Conservation (phyloP, 2,888 invertebrate species). For the Lucinisca nassula region DNA sequence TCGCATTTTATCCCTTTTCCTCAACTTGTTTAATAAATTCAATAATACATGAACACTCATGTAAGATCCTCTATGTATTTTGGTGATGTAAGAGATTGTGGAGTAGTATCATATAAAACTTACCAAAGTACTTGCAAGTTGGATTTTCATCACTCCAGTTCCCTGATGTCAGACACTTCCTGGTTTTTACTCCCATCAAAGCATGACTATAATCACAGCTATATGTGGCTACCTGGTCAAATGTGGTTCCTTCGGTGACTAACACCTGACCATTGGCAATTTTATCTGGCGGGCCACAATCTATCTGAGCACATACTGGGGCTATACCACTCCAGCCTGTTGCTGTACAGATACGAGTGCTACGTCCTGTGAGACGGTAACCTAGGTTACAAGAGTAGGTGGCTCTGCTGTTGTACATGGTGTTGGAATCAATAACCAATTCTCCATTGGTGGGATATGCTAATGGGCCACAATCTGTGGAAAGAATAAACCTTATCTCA, state of each 20-base stretch:
- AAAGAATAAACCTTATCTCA: background rate
- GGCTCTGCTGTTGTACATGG: conserved; percentile 27
- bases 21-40: too few species aligned
- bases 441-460: conserved; percentile 6
- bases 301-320: background rate
- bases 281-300: conserved; percentile 23
- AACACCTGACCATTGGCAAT: conserved; percentile 40
- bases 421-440: conserved; percentile 15
- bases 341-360: background rate
- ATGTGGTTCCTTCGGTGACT: conserved; percentile 10
- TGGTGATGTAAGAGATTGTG: too few species aligned
- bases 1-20: too few species aligned
- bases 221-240: conserved; percentile 36
- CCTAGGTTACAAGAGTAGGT: conserved; percentile 51
- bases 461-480: background rate
- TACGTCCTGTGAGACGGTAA: conserved; percentile 46
- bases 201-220: conserved; percentile 44
- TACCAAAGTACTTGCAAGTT: conserved; percentile 18
- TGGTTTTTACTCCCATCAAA: conserved; percentile 28
- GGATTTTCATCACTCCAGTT: conserved; percentile 50
- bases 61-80: too few species aligned
- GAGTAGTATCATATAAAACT: too few species aligned
- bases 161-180: conserved; percentile 38
- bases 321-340: background rate
- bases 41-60: too few species aligned